Conservation (phyloP, 2,888 invertebrate genomes). For the Ennomos quercinarius region DNA sequence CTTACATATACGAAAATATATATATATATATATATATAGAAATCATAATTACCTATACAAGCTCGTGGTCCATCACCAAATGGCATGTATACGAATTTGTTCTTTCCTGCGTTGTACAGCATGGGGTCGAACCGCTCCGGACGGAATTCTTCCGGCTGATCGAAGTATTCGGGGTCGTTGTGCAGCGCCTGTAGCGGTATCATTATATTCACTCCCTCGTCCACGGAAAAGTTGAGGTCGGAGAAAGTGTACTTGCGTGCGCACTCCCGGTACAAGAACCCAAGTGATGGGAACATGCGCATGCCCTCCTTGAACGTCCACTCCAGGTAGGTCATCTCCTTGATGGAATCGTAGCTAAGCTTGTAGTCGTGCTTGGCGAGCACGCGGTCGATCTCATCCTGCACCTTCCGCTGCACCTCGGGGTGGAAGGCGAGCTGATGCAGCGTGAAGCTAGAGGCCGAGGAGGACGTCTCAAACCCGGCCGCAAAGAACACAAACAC, state of each 20-base stretch:
- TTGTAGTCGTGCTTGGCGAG: constrained; percentile 53
- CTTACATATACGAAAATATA: too few relatives aligned
- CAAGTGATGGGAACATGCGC: constrained; percentile 61
- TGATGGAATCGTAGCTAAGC: constrained; percentile 63
- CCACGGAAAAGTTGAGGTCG: constrained; percentile 34
- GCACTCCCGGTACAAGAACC: constrained; percentile 51
- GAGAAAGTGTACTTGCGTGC: constrained; percentile 51
- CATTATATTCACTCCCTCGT: constrained; percentile 39
- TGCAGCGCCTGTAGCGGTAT: constrained; percentile 47
- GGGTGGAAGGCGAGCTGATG: constrained; percentile 66
- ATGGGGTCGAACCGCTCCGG: constrained; percentile 63
- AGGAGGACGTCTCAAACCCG: constrained; percentile 79
- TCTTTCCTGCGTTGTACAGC: constrained; percentile 38
- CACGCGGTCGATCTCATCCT: constrained; percentile 59
- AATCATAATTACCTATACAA: constrained; percentile 61
- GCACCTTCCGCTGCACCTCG: constrained; percentile 58
- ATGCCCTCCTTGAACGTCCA: constrained; percentile 66
- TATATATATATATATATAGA: background rate
- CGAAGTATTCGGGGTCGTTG: constrained; percentile 63
- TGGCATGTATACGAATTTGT: constrained; percentile 63
- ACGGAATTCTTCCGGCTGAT: constrained; percentile 56
- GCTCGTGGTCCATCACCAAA: constrained; percentile 69
- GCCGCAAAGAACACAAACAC: constrained; percentile 73
- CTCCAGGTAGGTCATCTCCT: constrained; percentile 67
- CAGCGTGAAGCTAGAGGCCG: constrained; percentile 67